Evolutionary conservation across 1,140 invertebrate genomes (phyloP).

Genomic region (Danaus melanippus): DNA sequence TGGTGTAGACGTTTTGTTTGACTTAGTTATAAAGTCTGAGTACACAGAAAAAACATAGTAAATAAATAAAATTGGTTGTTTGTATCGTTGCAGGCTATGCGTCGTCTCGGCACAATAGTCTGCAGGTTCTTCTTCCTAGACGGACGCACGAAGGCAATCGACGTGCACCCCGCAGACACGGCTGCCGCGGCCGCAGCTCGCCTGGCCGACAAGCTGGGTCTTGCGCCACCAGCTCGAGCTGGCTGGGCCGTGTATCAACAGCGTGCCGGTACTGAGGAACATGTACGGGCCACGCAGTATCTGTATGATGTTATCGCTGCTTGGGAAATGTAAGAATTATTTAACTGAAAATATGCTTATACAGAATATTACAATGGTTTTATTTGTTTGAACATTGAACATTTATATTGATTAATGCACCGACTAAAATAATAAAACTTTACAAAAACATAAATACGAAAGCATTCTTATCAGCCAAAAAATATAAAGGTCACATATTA

Average conservation of each 20-base stretch:
- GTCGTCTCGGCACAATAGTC: conserved; percentile 91
- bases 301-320: conserved; percentile 94
- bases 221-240: conserved; percentile 80
- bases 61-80: too few relatives aligned
- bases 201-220: conserved; percentile 90
- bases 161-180: conserved; percentile 95
- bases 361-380: not conserved
- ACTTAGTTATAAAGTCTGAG: too few relatives aligned
- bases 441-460: too few relatives aligned
- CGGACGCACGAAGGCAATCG: conserved; percentile 94
- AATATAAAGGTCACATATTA: too few relatives aligned
- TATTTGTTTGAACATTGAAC: too few relatives aligned
- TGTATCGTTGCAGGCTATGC: conserved; percentile 80
- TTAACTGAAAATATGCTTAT: too few relatives aligned
- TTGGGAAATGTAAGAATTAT: conserved; percentile 78
- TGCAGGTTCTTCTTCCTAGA: conserved; percentile 97
- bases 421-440: too few relatives aligned
- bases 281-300: conserved; percentile 94
- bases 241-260: conserved; percentile 96
- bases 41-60: too few relatives aligned
- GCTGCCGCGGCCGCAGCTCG: conserved; percentile 91
- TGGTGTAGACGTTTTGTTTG: too few relatives aligned
- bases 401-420: too few relatives aligned
- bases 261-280: conserved; percentile 87
- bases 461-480: too few relatives aligned